Conservation (phyloP, 37 sponge, comb jelly and placozoan genomes). For the Beroe forskalii region DNA sequence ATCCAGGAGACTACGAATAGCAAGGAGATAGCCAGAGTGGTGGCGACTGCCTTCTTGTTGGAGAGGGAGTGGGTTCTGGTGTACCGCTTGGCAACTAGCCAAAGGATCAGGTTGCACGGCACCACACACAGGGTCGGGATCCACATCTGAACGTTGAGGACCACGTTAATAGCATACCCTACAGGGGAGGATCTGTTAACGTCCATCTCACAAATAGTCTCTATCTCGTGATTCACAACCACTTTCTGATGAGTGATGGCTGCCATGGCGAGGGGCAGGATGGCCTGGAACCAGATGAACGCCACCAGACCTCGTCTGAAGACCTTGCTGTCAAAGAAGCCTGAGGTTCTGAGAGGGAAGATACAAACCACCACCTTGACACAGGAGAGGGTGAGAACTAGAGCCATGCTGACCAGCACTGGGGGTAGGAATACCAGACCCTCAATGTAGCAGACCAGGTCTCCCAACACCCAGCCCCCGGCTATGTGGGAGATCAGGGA, state of each 20-base stretch:
- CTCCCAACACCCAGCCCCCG: constrained; percentile 29
- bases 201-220: constrained; percentile 11
- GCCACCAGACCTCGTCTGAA: neutral
- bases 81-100: neutral
- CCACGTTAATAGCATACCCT: neutral
- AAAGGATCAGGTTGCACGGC: constrained; percentile 19
- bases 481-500: neutral
- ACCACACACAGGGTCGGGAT: constrained; percentile 8
- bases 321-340: neutral
- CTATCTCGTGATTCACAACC: neutral
- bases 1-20: constrained; percentile 36
- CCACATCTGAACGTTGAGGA: constrained; percentile 49
- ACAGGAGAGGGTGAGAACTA: neutral
- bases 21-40: constrained; percentile 42
- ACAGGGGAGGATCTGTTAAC: neutral
- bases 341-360: neutral
- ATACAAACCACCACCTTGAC: constrained; percentile 40
- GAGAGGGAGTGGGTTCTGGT: neutral
- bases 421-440: neutral
- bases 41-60: constrained; percentile 32
- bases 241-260: neutral
- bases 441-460: neutral
- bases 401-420: constrained; percentile 25
- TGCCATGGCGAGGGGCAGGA: neutral
- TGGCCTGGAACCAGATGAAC: neutral